Base-by-base conservation (phyloP, 1,140 invertebrate genomes). In the Periplaneta americana region DNA sequence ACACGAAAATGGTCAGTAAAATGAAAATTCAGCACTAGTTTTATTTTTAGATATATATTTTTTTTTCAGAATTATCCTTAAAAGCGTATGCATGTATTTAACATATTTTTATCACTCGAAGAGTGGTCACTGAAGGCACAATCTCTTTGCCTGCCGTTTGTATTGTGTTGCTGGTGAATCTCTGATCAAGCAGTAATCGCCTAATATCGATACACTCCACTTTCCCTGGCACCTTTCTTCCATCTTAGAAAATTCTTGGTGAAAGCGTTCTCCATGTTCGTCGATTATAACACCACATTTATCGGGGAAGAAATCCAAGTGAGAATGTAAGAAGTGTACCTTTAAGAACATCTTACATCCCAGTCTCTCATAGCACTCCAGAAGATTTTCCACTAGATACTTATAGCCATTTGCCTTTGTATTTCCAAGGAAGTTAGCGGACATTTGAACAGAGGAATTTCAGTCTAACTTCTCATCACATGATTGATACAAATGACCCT, bases 111-210 rank as follows among this genome's bases (percentile, higher is more conserved):
- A n/a, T n/a, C 79, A 33, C 79, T 80, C n/a, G n/a, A n/a, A n/a
- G n/a, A n/a, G n/a, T n/a, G n/a, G n/a, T n/a, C n/a, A n/a, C n/a
- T n/a, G n/a, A n/a, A n/a, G n/a, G n/a, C n/a, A n/a, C n/a, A n/a
- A n/a, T n/a, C n/a, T n/a, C n/a, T n/a, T n/a, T n/a, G n/a, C n/a
- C n/a, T n/a, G n/a, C n/a, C n/a, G n/a, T n/a, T n/a, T n/a, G n/a
- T n/a, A n/a, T n/a, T n/a, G n/a, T n/a, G n/a, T n/a, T n/a, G n/a
- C n/a, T n/a, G n/a, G n/a, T n/a, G n/a, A n/a, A n/a, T n/a, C n/a
- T 36, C 22, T 33, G 34, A 36, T 86, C 83, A 83, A 86, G 75
- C 84, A 84, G 77, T 84, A 86, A 80, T 86, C 84, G 17, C 82
- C 84, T 80, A 86, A 80, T 84, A 86, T 85, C 35, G 66, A 78